These are phyloP conservation scores for Porites divaricata DNA, from an alignment of 92 coral and sea anemone species.

Conservation along the genomic window DNA sequence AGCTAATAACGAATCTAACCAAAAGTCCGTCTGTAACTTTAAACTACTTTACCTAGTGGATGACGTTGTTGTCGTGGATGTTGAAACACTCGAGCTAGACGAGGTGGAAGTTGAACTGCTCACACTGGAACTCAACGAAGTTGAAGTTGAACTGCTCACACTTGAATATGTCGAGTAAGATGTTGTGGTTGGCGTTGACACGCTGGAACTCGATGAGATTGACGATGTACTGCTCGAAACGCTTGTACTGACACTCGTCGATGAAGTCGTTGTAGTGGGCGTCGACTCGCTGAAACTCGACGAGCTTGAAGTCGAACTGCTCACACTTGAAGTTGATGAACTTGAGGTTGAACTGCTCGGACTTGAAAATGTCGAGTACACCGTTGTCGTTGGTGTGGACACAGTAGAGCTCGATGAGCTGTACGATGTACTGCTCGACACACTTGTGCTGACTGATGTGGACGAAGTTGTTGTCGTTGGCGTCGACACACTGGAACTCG, in stretches of 20 bases:
- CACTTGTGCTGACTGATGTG: neutral
- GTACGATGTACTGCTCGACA: neutral
- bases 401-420: conserved; percentile 5
- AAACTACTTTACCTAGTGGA: neutral
- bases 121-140: conserved; percentile 37
- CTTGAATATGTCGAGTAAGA: conserved; percentile 14
- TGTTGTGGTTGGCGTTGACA: conserved; percentile 30
- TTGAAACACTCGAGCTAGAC: neutral
- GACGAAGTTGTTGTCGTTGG: neutral
- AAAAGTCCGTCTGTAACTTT: no score
- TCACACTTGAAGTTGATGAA: neutral
- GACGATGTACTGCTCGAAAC: conserved; percentile 27
- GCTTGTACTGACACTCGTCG: conserved; percentile 33
- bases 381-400: neutral
- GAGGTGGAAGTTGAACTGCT: conserved; percentile 5
- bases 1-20: no score
- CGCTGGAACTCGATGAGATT: conserved; percentile 19
- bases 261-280: conserved; percentile 23
- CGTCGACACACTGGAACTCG: conserved; percentile 10
- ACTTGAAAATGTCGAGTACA: neutral
- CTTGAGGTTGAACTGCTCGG: conserved; percentile 5
- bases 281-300: conserved; percentile 14
- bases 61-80: conserved; percentile 43
- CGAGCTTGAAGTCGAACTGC: neutral
- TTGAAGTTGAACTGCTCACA: conserved; percentile 12